phyloP scores from a whole-genome alignment of 1,140 invertebrate genomes.

The Cherax quadricarinatus region DNA sequence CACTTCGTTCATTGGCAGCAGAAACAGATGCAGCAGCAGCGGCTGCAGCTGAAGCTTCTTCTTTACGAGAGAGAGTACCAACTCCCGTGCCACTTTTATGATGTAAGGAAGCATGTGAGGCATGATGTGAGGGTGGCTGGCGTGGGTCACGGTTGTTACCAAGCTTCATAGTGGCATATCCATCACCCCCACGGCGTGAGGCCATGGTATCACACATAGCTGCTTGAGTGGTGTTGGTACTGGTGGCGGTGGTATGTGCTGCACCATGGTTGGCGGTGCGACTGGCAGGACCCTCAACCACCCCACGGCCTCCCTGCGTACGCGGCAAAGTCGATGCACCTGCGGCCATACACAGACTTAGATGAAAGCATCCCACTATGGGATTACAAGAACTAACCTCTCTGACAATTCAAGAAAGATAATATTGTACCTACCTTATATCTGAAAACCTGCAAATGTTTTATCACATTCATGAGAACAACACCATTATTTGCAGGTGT shows the following conservation, averaged over 20 bases:
- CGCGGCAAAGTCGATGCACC: constrained; percentile 90
- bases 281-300: constrained; percentile 70
- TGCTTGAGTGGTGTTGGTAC: constrained; percentile 77
- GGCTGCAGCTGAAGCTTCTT: constrained; percentile 58
- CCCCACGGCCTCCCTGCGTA: constrained; percentile 76
- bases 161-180: constrained; percentile 49
- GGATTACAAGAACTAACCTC: background rate
- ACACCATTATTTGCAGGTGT: background rate
- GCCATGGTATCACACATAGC: constrained; percentile 53
- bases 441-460: constrained; percentile 2
- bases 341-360: constrained; percentile 76
- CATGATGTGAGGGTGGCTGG: constrained; percentile 70
- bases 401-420: constrained; percentile 10
- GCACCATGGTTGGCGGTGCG: constrained; percentile 74
- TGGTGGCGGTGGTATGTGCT: constrained; percentile 82
- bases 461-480: background rate
- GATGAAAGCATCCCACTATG: constrained; percentile 4
- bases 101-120: constrained; percentile 73
- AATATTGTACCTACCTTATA: constrained; percentile 1
- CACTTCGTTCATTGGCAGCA: constrained; percentile 42
- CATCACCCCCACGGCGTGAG: constrained; percentile 49
- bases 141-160: constrained; percentile 50
- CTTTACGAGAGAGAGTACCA: constrained; percentile 58
- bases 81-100: constrained; percentile 53
- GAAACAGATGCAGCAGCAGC: constrained; percentile 70